Base-by-base conservation (phyloP, 2,888 invertebrate species). In the Brenthis hecate region DNA sequence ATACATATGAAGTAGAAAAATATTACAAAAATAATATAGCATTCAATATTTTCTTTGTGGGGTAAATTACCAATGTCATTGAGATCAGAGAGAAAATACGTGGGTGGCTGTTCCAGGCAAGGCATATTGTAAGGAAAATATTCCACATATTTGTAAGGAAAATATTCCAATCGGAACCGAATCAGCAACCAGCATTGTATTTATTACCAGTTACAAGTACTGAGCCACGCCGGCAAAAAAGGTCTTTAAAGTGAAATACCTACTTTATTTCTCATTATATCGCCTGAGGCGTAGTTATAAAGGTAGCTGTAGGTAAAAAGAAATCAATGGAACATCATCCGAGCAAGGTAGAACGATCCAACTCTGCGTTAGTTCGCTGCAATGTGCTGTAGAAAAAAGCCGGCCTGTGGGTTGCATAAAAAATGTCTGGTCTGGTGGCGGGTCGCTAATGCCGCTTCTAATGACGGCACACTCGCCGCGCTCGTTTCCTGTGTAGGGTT, bases 371-470 rank as follows among this genome's bases (percentile, higher is more conserved):
- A 74, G 78, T 75, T 74, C 75, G 72, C 74, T 76, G 74, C 76
- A 77, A 74, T 79, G 78, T 78, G 80, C 74, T 78, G 81, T 85
- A 79, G 83, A 83, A 86, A 85, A 84, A 84, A 80, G 80, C 74
- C 83, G 82, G 82, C 80, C 82, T 85, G 87, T 81, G 87, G 86
- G 84, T 82, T 85, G 89, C 88, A 91, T 92, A 91, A 92, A 92
- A 92, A 92, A 91, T 89, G 91, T 91, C 91, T 91, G 88, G 84
- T 79, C 89, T 90, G 88, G 88, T 89, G 87, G 86, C 85, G 84
- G 91, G 89, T 89, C 91, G 91, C 85, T 87, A 88, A 87, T 90
- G 89, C 89, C 85, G 83, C 80, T 85, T 87, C 89, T 90, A 90
- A 89, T 90, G 91, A 91, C 88, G 71, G 75, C 72, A 74, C 76